phyloP scores from a whole-genome alignment of 2,888 invertebrate genomes.

The Tribolium freemani region DNA sequence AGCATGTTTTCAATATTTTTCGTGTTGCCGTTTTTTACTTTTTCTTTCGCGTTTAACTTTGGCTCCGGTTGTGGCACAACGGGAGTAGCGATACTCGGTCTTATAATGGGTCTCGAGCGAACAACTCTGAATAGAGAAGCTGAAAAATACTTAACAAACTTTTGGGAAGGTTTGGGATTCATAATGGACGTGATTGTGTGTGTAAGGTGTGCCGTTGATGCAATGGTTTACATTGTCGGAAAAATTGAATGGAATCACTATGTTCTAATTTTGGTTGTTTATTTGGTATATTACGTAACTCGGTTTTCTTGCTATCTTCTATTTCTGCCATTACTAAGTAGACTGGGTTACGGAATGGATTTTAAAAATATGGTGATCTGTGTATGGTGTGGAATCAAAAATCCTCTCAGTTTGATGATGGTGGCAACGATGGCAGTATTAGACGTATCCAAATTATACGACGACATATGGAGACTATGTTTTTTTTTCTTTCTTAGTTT shows the following conservation, averaged over 20 bases:
- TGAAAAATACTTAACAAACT: background rate
- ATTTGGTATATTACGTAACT: background rate
- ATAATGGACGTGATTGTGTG: background rate
- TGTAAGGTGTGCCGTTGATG: background rate
- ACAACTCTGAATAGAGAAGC: background rate
- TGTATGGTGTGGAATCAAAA: constrained; percentile 76
- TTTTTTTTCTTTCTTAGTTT: background rate
- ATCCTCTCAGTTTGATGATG: constrained; percentile 65
- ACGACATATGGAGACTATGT: no score
- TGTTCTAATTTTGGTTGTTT: background rate
- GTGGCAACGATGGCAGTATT: no score
- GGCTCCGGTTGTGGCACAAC: background rate
- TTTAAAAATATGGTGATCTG: constrained; percentile 74
- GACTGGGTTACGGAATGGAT: constrained; percentile 73
- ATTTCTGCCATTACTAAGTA: constrained; percentile 68
- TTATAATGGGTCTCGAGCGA: background rate
- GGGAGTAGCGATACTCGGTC: background rate
- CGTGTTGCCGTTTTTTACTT: background rate
- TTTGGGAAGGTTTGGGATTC: background rate
- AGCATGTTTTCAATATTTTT: background rate
- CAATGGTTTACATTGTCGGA: no score
- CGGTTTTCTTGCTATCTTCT: constrained; percentile 60
- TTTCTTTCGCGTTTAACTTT: background rate
- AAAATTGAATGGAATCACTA: background rate
- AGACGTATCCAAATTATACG: no score